phyloP scores from a whole-genome alignment of 2,888 invertebrate genomes.

The Magallana nippona region DNA sequence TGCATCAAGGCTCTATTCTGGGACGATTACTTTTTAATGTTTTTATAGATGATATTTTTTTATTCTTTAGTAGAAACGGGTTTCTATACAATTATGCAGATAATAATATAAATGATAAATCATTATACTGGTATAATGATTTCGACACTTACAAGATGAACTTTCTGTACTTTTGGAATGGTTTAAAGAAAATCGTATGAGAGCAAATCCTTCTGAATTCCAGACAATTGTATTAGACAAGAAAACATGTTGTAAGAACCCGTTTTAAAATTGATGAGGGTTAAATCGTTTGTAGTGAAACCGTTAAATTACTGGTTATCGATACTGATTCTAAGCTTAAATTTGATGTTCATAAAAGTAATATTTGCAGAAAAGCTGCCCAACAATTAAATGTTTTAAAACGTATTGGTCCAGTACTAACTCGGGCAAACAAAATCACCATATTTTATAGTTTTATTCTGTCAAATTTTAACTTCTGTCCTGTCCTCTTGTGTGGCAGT shows the following conservation, averaged over 20 bases:
- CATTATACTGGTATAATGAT: not conserved
- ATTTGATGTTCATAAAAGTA: constrained; percentile 46
- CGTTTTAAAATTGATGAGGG: constrained; percentile 42
- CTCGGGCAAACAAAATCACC: constrained; percentile 35
- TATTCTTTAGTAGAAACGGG: constrained; percentile 36
- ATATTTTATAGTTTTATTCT: not conserved
- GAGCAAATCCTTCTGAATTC: constrained; percentile 47
- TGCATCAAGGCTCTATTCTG: constrained; percentile 36
- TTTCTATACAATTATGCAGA: constrained; percentile 45
- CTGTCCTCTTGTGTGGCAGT: constrained; percentile 45
- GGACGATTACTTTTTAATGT: constrained; percentile 17
- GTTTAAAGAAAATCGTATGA: constrained; percentile 45
- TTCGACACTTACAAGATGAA: constrained; percentile 6
- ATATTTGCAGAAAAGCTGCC: constrained; percentile 48
- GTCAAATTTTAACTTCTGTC: constrained; percentile 37
- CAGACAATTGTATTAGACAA: constrained; percentile 45
- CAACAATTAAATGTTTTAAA: constrained; percentile 48
- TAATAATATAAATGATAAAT: too few species aligned
- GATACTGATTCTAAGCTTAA: constrained; percentile 36
- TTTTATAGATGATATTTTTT: constrained; percentile 23
- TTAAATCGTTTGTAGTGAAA: constrained; percentile 40
- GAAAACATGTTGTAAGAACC: constrained; percentile 39
- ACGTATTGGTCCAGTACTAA: constrained; percentile 45
- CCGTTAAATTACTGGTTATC: constrained; percentile 46
- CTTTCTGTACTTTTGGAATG: constrained; percentile 32